A percentile compares a stretch with the other conserved stretches of the same genome.
Conservation (phyloP, 2,113 vertebrate species). For the Scomber scombrus region DNA sequence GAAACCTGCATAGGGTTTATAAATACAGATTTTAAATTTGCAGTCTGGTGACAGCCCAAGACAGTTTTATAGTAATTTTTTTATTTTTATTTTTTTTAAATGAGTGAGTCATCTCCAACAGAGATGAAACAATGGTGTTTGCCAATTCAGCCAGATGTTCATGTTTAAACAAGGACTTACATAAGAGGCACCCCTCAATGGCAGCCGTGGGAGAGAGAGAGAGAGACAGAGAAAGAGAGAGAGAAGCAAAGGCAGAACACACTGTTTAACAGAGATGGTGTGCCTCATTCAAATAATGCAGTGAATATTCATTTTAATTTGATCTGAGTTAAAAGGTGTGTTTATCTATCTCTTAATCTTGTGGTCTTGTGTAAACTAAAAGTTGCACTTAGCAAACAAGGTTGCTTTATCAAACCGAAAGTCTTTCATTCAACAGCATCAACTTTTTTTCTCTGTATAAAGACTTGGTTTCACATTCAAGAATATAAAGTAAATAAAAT, state of each 20-base stretch:
- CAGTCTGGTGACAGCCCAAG: constrained; percentile 22
- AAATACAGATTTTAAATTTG: constrained; percentile 53
- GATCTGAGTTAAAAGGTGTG: not conserved
- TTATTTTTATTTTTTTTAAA: constrained; percentile 2
- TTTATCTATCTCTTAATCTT: no score
- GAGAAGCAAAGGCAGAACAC: not conserved
- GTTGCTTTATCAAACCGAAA: no score
- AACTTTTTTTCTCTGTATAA: no score
- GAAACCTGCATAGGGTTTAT: constrained; percentile 55
- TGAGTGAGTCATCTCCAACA: constrained; percentile 51
- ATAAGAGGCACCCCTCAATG: constrained; percentile 41
- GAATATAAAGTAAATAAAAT: not conserved
- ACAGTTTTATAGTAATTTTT: no score
- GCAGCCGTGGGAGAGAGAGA: not conserved
- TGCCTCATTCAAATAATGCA: not conserved
- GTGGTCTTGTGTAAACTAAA: no score
- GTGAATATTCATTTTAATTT: not conserved
- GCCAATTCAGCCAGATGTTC: constrained; percentile 68
- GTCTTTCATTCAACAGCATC: no score
- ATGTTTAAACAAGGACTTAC: constrained; percentile 50
- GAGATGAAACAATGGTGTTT: constrained; percentile 42
- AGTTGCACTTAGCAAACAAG: no score
- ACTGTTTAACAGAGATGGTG: not conserved
- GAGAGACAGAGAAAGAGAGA: not conserved
- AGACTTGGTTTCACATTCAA: not conserved